These are phyloP conservation scores for Hycleus cichorii DNA, from an alignment of 1,140 invertebrate species.

Conservation along the genomic window DNA sequence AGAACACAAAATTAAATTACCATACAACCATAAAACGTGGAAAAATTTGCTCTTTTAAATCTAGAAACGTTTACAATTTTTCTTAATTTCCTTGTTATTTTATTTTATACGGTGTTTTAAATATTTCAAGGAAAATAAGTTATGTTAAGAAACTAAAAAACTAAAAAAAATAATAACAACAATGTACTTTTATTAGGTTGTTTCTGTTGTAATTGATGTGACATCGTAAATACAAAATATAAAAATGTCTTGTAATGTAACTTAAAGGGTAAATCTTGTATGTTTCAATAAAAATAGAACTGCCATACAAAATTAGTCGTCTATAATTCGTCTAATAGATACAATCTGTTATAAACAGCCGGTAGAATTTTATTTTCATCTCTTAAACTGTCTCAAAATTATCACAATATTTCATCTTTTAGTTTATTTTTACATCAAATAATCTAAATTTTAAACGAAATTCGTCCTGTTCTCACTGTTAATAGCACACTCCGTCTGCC, in stretches of 20 bases:
- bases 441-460: no score
- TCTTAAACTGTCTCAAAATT: no score
- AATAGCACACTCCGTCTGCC: no score
- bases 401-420: no score
- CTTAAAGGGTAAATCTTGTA: constrained; percentile 12
- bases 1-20: constrained; percentile 1
- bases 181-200: constrained; percentile 16
- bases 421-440: no score
- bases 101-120: neutral
- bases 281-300: neutral
- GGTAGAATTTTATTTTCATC: constrained; percentile 5
- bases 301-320: constrained; percentile 13
- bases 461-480: no score
- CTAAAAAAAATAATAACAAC: constrained; percentile 5
- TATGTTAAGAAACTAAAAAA: neutral
- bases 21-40: neutral
- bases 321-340: constrained; percentile 21
- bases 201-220: constrained; percentile 12
- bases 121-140: neutral
- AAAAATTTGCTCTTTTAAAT: constrained; percentile 1
- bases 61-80: neutral
- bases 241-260: constrained; percentile 12
- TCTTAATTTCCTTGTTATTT: constrained; percentile 1
- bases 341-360: constrained; percentile 19
- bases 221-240: constrained; percentile 14